Evolutionary conservation across 2,797 vertebrate genomes (phyloP), one percentile per base, ranked within the genome.

Genomic region (Sebastes paucispinis): DNA sequence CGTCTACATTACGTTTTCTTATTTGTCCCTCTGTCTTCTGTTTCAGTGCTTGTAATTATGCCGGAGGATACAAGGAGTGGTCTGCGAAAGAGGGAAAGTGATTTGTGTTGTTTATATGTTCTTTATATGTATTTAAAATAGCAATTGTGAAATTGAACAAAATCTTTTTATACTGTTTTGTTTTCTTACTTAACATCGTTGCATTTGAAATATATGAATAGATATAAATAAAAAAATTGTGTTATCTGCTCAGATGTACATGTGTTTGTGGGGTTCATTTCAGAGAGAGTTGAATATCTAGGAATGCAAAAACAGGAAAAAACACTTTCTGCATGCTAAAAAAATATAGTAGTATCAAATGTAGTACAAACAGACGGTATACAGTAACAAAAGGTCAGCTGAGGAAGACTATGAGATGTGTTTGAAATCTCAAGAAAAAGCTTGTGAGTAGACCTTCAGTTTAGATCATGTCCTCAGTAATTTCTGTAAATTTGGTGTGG

Each of bases 41-140:
- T 94, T 93, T 87, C 89, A 96, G 96, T 81, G 94, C 95, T 22
- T 60, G 88, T 11, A 96, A 96, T 87, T 96, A 93, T 67, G 20
- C 82, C 3, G 95, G 96, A n/a, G 95, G 87, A 75, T 96, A 92
- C 89, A 89, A 78, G 66, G 93, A 95, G 87, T 96, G 96, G 96
- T 92, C 88, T 43, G 86, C 87, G 20, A 95, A 93, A 25, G 90
- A 91, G 50, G 76, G 80, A 22, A 92, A 94, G 55, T 95, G 77
- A 95, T 74, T 75, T 6, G 0, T 20, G 5, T 54, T 22, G 47
- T 6, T 34, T 34, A 11, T 34, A 34, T 34, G 32, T 34, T 34
- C 36, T 12, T 72, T 1, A 13, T 13, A 25, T 62, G 5, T 71
- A 54, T 78, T 77, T 69, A 62, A 71, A 71, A n/a, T 12, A 69